Evolutionary conservation across 2,888 invertebrate genomes (phyloP), one percentile per base, ranked within the genome.

Genomic region (Drosophila engyochracea): DNA sequence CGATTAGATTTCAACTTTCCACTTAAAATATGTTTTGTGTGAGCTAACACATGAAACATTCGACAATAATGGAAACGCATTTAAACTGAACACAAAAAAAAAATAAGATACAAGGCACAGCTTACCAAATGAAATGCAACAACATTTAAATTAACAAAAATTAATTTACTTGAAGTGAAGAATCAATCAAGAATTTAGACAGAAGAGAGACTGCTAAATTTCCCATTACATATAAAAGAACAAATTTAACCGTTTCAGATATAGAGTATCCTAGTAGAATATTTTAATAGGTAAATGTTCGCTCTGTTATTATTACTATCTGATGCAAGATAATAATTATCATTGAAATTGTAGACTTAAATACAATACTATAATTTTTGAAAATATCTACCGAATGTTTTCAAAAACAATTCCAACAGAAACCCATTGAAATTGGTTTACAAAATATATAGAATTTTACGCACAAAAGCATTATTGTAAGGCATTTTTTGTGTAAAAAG

Each of bases 41-140:
- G 39, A 30, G 61, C 39, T 67, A 74, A 67, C 9, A 79, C 71
- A 76, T 69, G 58, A 64, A 79, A 47, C 84, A 86, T 85, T 87
- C 87, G 55, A 75, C 73, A 76, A 54, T 62, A n/a, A 19, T 39
- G 49, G 31, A 61, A 72, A 72, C 30, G 37, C 55, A 76, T 64
- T 76, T 59, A 68, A 85, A 82, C 69, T 68, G 41, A 74, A 84
- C 59, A 81, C 33, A 71, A 39, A 31, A 25, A 63, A 70, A 37
- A 71, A 39, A 31, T 16, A 65, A 72, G 30, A 78, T 61, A 44
- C 9, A 9, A 75, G 60, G 55, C 12, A 30, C 19, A 54, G 25
- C 44, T 41, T 16, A 49, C 47, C 14, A 30, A 52, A 49, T 63
- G 9, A 54, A n/a, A 22, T 49, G 25, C 16, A 33, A 58, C 2